Evolutionary conservation across 2,888 invertebrate genomes (phyloP), one percentile per base, ranked within the genome.

Genomic region (Orthonychiurus folsomi): DNA sequence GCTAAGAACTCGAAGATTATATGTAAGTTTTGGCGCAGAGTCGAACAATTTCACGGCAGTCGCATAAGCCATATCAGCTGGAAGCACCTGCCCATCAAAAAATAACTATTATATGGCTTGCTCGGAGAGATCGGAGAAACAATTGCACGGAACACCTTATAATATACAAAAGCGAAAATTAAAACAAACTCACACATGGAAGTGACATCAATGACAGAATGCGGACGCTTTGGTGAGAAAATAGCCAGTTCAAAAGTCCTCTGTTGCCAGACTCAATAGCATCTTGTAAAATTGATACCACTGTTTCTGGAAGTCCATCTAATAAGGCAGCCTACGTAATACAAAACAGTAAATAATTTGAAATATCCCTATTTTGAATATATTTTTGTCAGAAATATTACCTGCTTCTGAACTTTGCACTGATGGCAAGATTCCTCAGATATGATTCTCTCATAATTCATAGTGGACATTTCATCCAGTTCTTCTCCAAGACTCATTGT

Each of bases 241-340:
- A 90, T 68, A 94, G 79, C 90, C 93, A 93, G 78, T 91, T 93
- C 62, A 91, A 82, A 26, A 95, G 78, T 1, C 93, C 93, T 75
- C 86, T 89, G 79, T 95, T 94, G 0, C 93, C 91, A 0, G 90
- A 85, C 76, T 93, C 91, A 69, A 93, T 92, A 0, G 93, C 93
- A 75, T 91, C 89, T 81, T 94, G 93, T 77, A 95, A 89, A 75
- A 91, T 87, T 73, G 86, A 87, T 78, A 91, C 83, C 73, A 95
- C 91, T 1, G 89, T 88, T 75, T 93, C 92, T 12, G 94, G 94
- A 70, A 95, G 84, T 76, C 89, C 88, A 66, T 90, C 92, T 27
- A 87, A 84, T 66, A 91, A 81, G 18, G 93, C 90, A 79, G 91
- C 90, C 89, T 91, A 75, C 64, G 76, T 76, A 67, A 55, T n/a